Base-by-base conservation (phyloP, 2,113 vertebrate genomes). In the Notarius lentiginosus region DNA sequence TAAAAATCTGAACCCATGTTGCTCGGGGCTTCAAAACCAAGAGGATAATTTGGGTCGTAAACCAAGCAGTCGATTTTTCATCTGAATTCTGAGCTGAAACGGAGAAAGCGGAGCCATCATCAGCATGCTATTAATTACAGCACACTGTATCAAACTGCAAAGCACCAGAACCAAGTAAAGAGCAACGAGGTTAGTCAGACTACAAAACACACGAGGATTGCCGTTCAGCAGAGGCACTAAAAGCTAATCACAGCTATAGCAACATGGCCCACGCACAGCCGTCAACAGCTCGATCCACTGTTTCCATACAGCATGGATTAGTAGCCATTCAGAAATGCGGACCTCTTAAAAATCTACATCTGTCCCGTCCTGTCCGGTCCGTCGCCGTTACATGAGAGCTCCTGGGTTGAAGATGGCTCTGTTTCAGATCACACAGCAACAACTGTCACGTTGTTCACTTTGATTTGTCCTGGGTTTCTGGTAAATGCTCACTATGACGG, bases 381-480 rank as follows among this genome's bases (percentile, higher is more conserved):
- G 94, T 93, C 91, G 91, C 91, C 83, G 91, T 91, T 90, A 94
- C 91, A 93, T 82, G 90, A 90, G 91, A 91, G 92, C 90, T 94
- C 94, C 94, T 94, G 91, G 91, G 91, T 92, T 92, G 91, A 91
- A 75, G 91, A 93, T 92, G 93, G 91, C 91, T 47, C 87, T 88
- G 60, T 60, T 83, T 65, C 68, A 73, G 58, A 30, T 58, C 12
- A 22, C 41, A 18, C 30, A 41, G 61, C 22, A 6, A 34, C 30
- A 56, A 53, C 7, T 7, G 34, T 11, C 4, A 15, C 30, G 17
- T 18, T 56, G 4, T 20, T 17, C n/a, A 6, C 7, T 30, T 34
- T 58, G 6, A 58, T 0, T 15, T 18, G 27, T 9, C n/a, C 77
- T 7, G 15, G 15, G 6, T 27, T 79, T 58, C 47, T 53, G 6